Percentiles rank a stretch among this genome's conserved stretches.
These are phyloP conservation scores for Molossus alvarezi DNA, from an alignment of 2,797 vertebrate species.

Conservation along the genomic window DNA sequence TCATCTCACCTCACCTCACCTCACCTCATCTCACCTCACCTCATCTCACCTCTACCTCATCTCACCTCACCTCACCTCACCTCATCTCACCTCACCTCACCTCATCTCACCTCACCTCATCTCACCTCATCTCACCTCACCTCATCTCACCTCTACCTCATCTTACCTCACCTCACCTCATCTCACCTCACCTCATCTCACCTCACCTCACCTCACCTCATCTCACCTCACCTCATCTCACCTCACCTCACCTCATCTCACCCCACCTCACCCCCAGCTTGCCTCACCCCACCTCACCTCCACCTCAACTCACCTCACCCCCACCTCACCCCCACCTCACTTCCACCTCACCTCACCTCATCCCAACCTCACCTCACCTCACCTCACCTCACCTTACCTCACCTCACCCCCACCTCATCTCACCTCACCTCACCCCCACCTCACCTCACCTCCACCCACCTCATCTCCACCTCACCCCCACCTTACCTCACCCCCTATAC, in stretches of 20 bases:
- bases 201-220: neutral
- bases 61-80: too few species aligned
- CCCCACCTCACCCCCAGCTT: fast-evolving
- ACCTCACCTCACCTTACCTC: too few species aligned
- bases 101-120: too few species aligned
- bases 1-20: neutral
- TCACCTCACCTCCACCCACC: neutral
- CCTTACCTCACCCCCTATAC: neutral
- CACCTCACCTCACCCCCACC: too few species aligned
- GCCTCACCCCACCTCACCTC: neutral
- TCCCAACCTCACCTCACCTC: neutral
- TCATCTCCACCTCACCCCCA: neutral
- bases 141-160: neutral
- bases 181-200: too few species aligned
- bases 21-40: neutral
- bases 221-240: neutral
- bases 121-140: neutral
- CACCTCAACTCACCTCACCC: neutral
- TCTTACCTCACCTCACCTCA: neutral
- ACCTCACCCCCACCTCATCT: too few species aligned
- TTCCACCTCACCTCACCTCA: neutral
- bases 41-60: too few species aligned
- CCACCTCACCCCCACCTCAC: neutral
- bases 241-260: too few species aligned
- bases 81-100: too few species aligned